These are phyloP conservation scores for Littorina saxatilis DNA, from an alignment of 1,140 invertebrate genomes.

Conservation along the genomic window DNA sequence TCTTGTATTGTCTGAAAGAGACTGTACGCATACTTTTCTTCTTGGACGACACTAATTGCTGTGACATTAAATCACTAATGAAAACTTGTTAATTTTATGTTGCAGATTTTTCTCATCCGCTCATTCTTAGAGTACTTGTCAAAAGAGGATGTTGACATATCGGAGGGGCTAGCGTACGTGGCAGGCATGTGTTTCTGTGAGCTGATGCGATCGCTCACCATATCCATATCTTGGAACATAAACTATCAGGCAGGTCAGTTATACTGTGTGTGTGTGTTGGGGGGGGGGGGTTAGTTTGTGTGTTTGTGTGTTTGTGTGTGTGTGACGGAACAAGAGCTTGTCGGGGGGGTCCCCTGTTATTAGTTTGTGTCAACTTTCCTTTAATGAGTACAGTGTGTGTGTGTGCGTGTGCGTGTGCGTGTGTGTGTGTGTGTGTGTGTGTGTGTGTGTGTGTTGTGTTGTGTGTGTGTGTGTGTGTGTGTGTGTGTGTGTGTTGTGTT, in stretches of 20 bases:
- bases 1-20: background rate
- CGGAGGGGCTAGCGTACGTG: constrained; percentile 78
- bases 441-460: background rate
- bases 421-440: background rate
- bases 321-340: no score
- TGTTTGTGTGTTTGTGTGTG: background rate
- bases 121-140: constrained; percentile 78
- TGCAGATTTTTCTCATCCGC: constrained; percentile 80
- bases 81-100: no score
- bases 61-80: background rate
- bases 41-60: background rate
- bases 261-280: background rate
- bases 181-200: constrained; percentile 78
- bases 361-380: no score
- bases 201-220: constrained; percentile 79
- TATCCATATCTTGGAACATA: constrained; percentile 81
- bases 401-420: constrained; percentile 6
- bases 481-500: no score
- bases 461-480: no score
- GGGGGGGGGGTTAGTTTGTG: background rate
- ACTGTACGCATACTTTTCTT: no score
- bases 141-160: constrained; percentile 70
- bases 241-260: constrained; percentile 73
- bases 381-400: background rate
- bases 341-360: no score